These are phyloP conservation scores for Cacatua alba DNA, from an alignment of 2,113 vertebrate genomes.

Conservation along the genomic window DNA sequence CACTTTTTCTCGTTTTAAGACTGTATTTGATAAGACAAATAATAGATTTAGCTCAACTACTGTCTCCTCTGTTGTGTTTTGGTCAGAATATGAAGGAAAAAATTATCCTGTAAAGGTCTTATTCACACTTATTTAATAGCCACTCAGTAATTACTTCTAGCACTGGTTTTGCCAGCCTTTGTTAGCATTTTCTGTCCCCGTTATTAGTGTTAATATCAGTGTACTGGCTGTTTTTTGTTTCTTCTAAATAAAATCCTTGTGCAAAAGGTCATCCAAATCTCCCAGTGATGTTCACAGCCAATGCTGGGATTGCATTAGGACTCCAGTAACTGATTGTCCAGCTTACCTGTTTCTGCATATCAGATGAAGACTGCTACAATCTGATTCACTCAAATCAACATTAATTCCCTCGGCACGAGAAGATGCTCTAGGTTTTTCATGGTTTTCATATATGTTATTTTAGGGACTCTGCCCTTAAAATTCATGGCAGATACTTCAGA, in stretches of 20 bases:
- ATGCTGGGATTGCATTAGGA: not conserved
- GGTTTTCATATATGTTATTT: not conserved
- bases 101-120: not conserved
- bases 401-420: not conserved
- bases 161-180: not conserved
- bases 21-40: not conserved
- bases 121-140: not conserved
- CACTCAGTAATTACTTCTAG: not conserved
- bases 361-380: not conserved
- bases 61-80: not conserved
- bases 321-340: not conserved
- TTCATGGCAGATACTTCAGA: slow-evolving; percentile 9
- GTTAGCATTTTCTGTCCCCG: not conserved
- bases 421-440: not conserved
- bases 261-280: not conserved
- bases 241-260: not conserved
- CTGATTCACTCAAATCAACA: not conserved
- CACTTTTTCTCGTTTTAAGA: not conserved
- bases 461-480: slow-evolving; percentile 22
- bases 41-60: not conserved
- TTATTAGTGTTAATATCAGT: not conserved
- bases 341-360: not conserved
- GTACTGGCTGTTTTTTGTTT: not conserved
- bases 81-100: not conserved
- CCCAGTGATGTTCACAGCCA: not conserved